Conservation (phyloP, 2,888 invertebrate species). For the Macrophya annulata region DNA sequence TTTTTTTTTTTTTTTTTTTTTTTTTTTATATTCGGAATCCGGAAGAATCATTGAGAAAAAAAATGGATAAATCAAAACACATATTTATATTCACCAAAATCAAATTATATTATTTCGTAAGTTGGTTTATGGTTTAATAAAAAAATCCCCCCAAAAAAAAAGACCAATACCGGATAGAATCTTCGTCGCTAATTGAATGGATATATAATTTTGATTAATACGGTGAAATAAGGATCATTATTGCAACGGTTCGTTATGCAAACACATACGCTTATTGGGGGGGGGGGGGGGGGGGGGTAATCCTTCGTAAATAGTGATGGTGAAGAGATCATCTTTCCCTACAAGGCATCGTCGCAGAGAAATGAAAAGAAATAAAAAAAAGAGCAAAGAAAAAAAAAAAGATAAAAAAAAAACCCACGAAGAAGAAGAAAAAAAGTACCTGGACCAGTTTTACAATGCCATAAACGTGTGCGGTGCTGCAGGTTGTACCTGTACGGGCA, state of each 20-base stretch:
- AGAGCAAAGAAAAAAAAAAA: not conserved
- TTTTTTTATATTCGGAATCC: too few species aligned
- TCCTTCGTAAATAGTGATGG: not conserved
- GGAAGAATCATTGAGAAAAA: too few species aligned
- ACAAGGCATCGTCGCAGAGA: not conserved
- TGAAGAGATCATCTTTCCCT: slow-evolving; percentile 21
- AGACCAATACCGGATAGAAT: not conserved
- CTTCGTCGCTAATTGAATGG: not conserved
- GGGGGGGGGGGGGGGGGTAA: too few species aligned
- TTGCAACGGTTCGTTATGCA: not conserved
- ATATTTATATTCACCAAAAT: too few species aligned
- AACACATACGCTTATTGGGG: not conserved
- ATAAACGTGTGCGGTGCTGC: slow-evolving; percentile 11
- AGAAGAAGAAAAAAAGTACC: not conserved
- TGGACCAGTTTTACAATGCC: slow-evolving; percentile 36
- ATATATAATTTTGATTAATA: not conserved
- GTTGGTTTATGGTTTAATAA: too few species aligned
- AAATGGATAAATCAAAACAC: too few species aligned
- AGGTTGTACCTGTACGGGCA: not conserved
- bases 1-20: too few species aligned
- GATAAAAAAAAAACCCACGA: not conserved
- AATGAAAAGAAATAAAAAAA: not conserved
- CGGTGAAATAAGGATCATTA: too few species aligned
- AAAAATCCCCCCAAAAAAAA: too few species aligned
- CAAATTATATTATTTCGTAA: too few species aligned